Evolutionary conservation across 2,888 invertebrate species (phyloP), one percentile per base, ranked within the genome.

Genomic region (Sphaerophoria rueppellii): DNA sequence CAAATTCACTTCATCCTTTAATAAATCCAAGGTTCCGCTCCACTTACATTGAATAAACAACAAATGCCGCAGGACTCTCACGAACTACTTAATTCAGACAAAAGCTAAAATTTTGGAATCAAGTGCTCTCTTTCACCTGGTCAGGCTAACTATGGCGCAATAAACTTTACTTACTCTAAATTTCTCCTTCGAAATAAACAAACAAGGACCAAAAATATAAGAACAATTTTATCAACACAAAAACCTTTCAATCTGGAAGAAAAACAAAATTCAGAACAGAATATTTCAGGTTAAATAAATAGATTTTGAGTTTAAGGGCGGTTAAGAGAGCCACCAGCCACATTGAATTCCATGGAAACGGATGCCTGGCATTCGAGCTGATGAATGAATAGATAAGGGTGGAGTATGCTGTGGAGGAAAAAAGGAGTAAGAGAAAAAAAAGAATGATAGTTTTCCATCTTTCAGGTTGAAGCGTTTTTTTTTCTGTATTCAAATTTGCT

Each of bases 251-350:
- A 70, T 57, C 40, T 73, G 50, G 67, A 60, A 79, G 71, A 67
- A 79, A 79, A 0, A 63, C 9, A 50, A 50, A 32, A 35, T 35
- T 16, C 12, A 75, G 61, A 67, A 79, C 58, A 74, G 37, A 69
- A 67, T 71, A 79, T 83, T 83, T 55, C 65, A 79, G 79, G 75
- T 83, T 79, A 83, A 75, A 79, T 75, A 83, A 83, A 83, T 83
- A 83, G 67, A 79, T 74, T 79, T 79, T 61, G 83, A 72, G 79
- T 75, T 83, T 79, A 83, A 79, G 83, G 79, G 72, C 75, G 75
- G 83, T 83, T 83, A 75, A 60, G 75, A 83, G 79, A 71, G 67
- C 79, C 54, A 43, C 11, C 43, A 4, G 9, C 43, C 43, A 12
- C 43, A 40, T 9, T 24, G 24, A 24, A 24, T 6, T 43, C 43